phyloP scores from a whole-genome alignment of 2,113 vertebrate genomes.

The Lophura nycthemera region DNA sequence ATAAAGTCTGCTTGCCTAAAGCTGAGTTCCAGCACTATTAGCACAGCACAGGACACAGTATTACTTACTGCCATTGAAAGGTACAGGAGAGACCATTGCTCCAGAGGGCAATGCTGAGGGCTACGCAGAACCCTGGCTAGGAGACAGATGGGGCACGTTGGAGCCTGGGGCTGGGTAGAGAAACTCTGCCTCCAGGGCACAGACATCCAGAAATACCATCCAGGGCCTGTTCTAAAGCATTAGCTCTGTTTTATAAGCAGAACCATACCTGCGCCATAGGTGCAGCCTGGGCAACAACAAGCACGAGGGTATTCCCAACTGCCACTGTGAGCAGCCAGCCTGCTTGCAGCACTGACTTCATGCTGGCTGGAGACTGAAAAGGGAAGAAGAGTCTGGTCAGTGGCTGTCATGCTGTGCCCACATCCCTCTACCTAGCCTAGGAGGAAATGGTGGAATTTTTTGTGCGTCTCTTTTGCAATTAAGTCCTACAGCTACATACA shows the following conservation, averaged over 20 bases:
- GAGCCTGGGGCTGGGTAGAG: not conserved
- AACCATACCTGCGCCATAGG: slow-evolving; percentile 90
- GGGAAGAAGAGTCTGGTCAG: slow-evolving; percentile 42
- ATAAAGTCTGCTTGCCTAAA: not conserved
- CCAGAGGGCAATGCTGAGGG: not conserved
- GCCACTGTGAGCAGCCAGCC: slow-evolving; percentile 96
- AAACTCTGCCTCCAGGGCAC: not conserved
- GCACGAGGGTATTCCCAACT: slow-evolving; percentile 92
- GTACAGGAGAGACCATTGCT: not conserved
- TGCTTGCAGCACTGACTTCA: slow-evolving; percentile 97
- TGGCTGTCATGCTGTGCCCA: not conserved
- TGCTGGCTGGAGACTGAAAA: slow-evolving; percentile 91
- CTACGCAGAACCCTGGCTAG: not conserved
- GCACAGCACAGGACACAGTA: not conserved
- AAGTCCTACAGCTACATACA: not conserved
- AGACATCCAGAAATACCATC: not conserved
- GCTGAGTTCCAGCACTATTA: not conserved
- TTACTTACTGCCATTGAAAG: not conserved
- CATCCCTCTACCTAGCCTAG: not conserved
- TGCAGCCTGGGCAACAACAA: slow-evolving; percentile 92
- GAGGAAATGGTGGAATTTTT: not conserved
- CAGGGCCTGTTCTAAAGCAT: not conserved
- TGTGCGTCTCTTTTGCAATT: not conserved
- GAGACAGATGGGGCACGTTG: not conserved
- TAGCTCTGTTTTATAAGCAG: not conserved